Evolutionary conservation across 1,140 invertebrate genomes (phyloP).

Genomic region (Cydia amplana): DNA sequence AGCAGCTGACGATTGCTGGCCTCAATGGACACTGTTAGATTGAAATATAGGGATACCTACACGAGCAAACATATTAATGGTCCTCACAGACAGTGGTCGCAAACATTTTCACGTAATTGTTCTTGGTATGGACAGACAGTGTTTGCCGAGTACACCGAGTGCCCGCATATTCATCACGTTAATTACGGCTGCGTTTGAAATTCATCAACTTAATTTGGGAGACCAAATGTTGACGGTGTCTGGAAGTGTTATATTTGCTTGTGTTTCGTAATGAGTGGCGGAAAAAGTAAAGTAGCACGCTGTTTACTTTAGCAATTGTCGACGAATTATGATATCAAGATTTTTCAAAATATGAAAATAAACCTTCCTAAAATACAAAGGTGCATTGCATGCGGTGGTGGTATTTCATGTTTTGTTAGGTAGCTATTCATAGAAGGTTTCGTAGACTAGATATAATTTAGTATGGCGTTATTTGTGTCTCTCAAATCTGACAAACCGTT

Average conservation of each 20-base stretch:
- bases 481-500: too few relatives aligned
- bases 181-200: constrained; percentile 46
- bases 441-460: too few relatives aligned
- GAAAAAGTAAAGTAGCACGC: constrained; percentile 3
- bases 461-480: too few relatives aligned
- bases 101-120: constrained; percentile 22
- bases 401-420: too few relatives aligned
- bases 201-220: constrained; percentile 46
- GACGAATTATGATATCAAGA: neutral
- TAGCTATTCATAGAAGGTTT: too few relatives aligned
- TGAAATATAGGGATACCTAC: constrained; percentile 2
- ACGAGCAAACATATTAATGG: constrained; percentile 7
- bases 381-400: too few relatives aligned
- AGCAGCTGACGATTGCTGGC: neutral
- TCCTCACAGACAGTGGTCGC: constrained; percentile 14
- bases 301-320: neutral
- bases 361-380: too few relatives aligned
- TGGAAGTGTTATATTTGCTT: constrained; percentile 5
- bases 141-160: constrained; percentile 36
- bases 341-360: too few relatives aligned
- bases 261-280: neutral
- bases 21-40: neutral
- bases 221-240: constrained; percentile 11
- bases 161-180: constrained; percentile 51
- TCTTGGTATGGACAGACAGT: constrained; percentile 34